phyloP scores from a whole-genome alignment of 64 coral and sea anemone species.

The Hydrozoanthus tunicans region DNA sequence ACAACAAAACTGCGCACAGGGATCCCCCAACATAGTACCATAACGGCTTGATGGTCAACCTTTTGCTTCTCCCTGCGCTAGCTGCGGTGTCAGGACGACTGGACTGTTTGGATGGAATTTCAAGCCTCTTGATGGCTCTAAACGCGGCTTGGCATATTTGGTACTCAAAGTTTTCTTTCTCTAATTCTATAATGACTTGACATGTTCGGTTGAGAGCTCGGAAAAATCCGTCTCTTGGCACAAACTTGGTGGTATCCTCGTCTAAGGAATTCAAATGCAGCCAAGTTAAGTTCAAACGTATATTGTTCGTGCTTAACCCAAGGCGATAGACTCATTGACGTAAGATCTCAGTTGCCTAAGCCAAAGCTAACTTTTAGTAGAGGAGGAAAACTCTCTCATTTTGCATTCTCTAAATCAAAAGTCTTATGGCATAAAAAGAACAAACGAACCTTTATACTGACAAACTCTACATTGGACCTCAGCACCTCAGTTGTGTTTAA shows the following conservation, averaged over 20 bases:
- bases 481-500: no score
- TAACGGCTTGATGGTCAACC: neutral
- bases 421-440: no score
- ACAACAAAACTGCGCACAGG: slow-evolving; percentile 1
- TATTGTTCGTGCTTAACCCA: no score
- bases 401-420: no score
- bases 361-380: no score
- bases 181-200: neutral
- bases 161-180: neutral
- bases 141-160: slow-evolving; percentile 26
- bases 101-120: slow-evolving; percentile 16
- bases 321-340: no score
- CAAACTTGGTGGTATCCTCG: neutral
- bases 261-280: neutral
- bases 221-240: slow-evolving; percentile 47
- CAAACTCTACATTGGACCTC: no score
- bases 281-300: neutral
- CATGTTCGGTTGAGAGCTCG: slow-evolving; percentile 41
- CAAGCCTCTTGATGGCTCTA: neutral
- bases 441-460: no score
- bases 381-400: no score
- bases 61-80: neutral
- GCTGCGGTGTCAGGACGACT: neutral
- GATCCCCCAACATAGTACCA: slow-evolving; percentile 19
- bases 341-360: no score